Evolutionary conservation across 2,113 vertebrate species (phyloP).

Genomic region (Fregetta grallaria): DNA sequence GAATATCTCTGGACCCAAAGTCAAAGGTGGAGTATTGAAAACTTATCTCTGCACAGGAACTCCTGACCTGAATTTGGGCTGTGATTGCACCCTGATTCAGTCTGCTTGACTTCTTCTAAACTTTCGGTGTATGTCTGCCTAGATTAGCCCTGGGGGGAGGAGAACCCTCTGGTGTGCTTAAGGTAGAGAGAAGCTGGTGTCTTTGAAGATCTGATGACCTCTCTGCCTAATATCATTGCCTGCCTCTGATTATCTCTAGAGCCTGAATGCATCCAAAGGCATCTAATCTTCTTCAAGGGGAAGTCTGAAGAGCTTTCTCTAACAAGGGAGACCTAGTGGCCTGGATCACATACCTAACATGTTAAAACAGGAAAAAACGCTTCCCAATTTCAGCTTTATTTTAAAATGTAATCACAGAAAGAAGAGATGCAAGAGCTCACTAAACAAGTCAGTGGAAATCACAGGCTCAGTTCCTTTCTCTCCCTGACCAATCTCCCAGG

Average conservation of each 20-base stretch:
- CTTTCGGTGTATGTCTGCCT: not conserved
- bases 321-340: not conserved
- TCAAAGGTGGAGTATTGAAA: not conserved
- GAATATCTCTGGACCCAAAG: accelerated
- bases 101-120: not conserved
- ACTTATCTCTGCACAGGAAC: not conserved
- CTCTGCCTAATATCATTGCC: not conserved
- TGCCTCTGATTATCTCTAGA: not conserved
- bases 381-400: not conserved
- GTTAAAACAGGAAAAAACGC: not conserved
- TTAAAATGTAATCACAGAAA: not conserved
- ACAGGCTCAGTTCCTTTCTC: not conserved
- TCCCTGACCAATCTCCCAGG: not conserved
- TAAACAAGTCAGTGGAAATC: not conserved
- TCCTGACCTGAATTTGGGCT: not conserved
- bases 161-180: not conserved
- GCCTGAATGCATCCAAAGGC: not conserved
- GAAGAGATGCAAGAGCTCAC: not conserved
- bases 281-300: not conserved
- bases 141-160: not conserved
- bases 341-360: not conserved
- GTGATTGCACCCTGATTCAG: not conserved
- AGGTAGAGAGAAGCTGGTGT: not conserved
- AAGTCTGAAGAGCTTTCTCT: not conserved
- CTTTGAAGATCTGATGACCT: not conserved